These are phyloP conservation scores for Spisula solida DNA, from an alignment of 2,888 invertebrate genomes.

Conservation along the genomic window DNA sequence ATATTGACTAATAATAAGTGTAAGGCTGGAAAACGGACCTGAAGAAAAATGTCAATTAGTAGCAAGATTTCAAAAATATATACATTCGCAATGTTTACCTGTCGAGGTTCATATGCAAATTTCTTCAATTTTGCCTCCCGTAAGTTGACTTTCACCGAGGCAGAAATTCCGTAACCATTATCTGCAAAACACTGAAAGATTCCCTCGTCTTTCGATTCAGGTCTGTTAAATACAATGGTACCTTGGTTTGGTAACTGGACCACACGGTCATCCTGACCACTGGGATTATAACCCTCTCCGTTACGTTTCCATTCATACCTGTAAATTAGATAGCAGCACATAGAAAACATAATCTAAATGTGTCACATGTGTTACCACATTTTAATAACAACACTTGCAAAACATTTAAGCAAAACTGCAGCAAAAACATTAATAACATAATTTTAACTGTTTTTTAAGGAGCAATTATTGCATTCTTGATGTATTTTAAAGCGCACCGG, in stretches of 20 bases:
- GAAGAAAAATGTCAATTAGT: too few species aligned
- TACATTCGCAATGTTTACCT: slow-evolving; percentile 45
- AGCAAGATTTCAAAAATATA: neutral
- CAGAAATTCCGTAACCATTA: slow-evolving; percentile 97
- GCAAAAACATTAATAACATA: neutral
- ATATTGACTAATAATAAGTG: too few species aligned
- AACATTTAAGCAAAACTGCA: neutral
- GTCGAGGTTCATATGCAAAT: slow-evolving; percentile 87
- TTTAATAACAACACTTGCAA: neutral
- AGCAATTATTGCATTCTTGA: too few species aligned
- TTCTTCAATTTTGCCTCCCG: slow-evolving; percentile 82
- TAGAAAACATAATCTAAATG: neutral
- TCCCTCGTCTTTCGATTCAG: slow-evolving; percentile 96
- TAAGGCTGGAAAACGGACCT: too few species aligned
- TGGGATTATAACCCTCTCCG: slow-evolving; percentile 97
- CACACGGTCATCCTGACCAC: slow-evolving; percentile 97
- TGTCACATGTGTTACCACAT: neutral
- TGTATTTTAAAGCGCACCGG: too few species aligned
- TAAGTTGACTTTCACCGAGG: slow-evolving; percentile 90
- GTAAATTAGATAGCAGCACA: slow-evolving; percentile 30
- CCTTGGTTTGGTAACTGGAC: slow-evolving; percentile 96
- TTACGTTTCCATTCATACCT: slow-evolving; percentile 96
- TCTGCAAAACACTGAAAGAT: slow-evolving; percentile 98
- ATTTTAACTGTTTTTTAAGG: neutral
- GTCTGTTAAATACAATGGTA: slow-evolving; percentile 95